Percentiles rank a stretch among this genome's conserved stretches.
Evolutionary conservation across 1,140 invertebrate species (phyloP).

Genomic region (Drosophila pallidifrons): DNA sequence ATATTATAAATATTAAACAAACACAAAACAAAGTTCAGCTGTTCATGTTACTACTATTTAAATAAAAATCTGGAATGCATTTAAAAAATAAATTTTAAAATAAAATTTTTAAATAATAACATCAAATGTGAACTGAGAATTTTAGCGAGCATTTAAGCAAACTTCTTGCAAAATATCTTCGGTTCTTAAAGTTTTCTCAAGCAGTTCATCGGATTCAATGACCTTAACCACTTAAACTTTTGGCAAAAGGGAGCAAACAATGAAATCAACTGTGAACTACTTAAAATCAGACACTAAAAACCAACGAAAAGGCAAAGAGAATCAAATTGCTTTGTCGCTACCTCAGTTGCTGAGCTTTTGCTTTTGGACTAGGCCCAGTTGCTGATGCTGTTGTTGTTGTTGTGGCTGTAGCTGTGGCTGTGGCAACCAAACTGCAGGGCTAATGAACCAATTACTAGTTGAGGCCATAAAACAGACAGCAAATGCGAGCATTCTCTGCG

Average conservation of each 20-base stretch:
- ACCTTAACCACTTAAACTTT: constrained; percentile 34
- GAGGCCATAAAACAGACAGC: constrained; percentile 69
- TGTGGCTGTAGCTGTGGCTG: neutral
- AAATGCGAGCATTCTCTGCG: constrained; percentile 55
- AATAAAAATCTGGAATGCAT: too few species aligned
- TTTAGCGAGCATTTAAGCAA: neutral
- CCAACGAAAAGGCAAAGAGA: constrained; percentile 45
- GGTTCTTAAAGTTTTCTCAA: constrained; percentile 1
- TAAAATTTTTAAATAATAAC: too few species aligned
- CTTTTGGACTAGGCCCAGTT: constrained; percentile 26
- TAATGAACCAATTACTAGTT: constrained; percentile 76
- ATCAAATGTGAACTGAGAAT: neutral
- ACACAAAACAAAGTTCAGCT: too few species aligned
- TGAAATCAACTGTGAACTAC: constrained; percentile 49
- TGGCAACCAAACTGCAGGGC: constrained; percentile 58
- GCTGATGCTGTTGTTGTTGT: neutral
- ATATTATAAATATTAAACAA: too few species aligned
- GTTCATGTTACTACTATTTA: too few species aligned
- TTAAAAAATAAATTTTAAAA: too few species aligned
- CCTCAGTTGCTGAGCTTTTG: constrained; percentile 33
- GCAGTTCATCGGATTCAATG: constrained; percentile 8
- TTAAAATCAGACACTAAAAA: constrained; percentile 50
- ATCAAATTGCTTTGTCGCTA: constrained; percentile 61
- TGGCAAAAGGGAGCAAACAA: constrained; percentile 26
- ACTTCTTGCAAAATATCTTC: neutral